Base-by-base conservation (phyloP, 2,113 vertebrate genomes). In the Pseudopipra pipra region DNA sequence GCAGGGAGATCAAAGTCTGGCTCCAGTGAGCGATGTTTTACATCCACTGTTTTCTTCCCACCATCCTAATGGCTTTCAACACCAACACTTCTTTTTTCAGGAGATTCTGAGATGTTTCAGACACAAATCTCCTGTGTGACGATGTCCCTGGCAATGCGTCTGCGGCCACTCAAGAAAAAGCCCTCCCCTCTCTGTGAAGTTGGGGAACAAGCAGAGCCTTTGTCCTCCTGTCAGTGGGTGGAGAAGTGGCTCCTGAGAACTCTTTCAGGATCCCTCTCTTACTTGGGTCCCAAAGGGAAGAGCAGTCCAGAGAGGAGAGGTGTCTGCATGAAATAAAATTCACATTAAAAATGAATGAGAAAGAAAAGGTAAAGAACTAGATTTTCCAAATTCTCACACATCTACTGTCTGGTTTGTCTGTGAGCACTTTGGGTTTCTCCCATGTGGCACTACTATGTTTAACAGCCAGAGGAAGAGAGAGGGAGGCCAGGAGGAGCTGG, bases 161-260 rank as follows among this genome's bases (percentile, higher is more conserved):
- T 87, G 31, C 24, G n/a, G 30, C 24, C 28, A 58, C 41, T 2
- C 7, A 67, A 68, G 27, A 11, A 44, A 52, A 52, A 33, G 46
- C 7, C 5, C 31, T 43, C 5, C 8, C 12, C 31, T 3, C 17
- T 86, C 59, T 52, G 16, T 59, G 55, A 77, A 76, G 12, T 0
- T 49, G 5, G 8, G 33, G 11, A 11, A 21, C 2, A 1, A 66
- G 35, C 10, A 73, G 13, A 65, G 20, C 22, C 14, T 76, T 55
- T 80, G 7, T 6, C 14, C 22, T 7, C 27, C 13, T 0, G 0
- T 28, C 4, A 5, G 6, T 22, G 17, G 14, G 8, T 43, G 37
- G 30, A 39, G 10, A 81, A 78, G 55, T 41, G 8, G 14, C 6
- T 91, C 14, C 30, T 13, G 33, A 81, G 37, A 5, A 9, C 15